phyloP scores from a whole-genome alignment of 2,888 invertebrate genomes.

The Linyphia triangularis region DNA sequence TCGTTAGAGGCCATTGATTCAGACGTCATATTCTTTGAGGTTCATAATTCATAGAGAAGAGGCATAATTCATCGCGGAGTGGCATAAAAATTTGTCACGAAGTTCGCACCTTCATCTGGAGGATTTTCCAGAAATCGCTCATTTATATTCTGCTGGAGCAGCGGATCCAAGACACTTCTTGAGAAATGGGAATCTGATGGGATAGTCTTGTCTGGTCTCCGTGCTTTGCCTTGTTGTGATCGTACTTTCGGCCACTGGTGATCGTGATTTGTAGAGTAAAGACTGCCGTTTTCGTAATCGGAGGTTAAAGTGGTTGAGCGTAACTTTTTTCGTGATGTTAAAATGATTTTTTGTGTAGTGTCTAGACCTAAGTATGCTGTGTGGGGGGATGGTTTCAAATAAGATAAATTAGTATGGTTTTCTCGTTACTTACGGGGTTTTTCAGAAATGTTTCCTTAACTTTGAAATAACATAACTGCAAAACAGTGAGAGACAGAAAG shows the following conservation, averaged over 20 bases:
- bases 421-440: too few species aligned
- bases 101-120: conserved; percentile 43
- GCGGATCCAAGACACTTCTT: conserved; percentile 37
- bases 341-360: not conserved
- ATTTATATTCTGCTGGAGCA: conserved; percentile 49
- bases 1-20: conserved; percentile 69
- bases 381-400: too few species aligned
- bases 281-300: not conserved
- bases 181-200: conserved; percentile 63
- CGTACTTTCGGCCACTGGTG: not conserved
- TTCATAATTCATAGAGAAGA: conserved; percentile 40
- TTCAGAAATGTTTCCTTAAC: too few species aligned
- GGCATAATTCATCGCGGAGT: conserved; percentile 49
- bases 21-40: conserved; percentile 33
- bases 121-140: conserved; percentile 19
- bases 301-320: not conserved
- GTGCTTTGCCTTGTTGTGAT: conserved; percentile 57
- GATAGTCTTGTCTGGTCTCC: conserved; percentile 13
- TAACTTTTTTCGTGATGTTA: not conserved
- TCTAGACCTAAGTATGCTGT: not conserved
- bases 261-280: not conserved
- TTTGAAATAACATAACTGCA: too few species aligned
- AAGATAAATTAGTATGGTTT: too few species aligned
- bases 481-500: too few species aligned
- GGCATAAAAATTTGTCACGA: conserved; percentile 71